Evolutionary conservation across 2,797 vertebrate genomes (phyloP).

Genomic region (Myoxocephalus aenaeus): DNA sequence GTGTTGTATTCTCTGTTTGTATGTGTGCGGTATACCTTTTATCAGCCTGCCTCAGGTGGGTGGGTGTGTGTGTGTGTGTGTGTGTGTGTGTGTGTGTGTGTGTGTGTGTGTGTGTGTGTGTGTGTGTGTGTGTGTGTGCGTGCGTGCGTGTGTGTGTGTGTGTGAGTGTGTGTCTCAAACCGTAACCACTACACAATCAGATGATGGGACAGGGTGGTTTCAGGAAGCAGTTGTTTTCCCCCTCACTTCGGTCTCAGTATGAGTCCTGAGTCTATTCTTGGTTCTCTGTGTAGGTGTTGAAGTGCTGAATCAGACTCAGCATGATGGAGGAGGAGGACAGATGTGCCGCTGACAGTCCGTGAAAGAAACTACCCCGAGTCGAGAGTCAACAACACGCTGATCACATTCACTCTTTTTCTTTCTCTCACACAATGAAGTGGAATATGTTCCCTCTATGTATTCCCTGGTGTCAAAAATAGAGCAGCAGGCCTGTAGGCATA

Average conservation of each 20-base stretch:
- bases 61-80: neutral
- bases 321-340: conserved; percentile 73
- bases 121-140: neutral
- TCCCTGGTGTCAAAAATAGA: conserved; percentile 13
- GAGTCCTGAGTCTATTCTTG: conserved; percentile 75
- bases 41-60: conserved; percentile 10
- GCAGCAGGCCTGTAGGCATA: conserved; percentile 2
- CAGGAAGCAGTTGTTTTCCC: conserved; percentile 55
- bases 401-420: neutral
- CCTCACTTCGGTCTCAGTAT: conserved; percentile 57
- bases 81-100: neutral
- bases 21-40: neutral
- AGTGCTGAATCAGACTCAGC: conserved; percentile 80
- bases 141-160: neutral
- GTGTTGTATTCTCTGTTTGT: conserved; percentile 15
- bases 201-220: conserved; percentile 62
- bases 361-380: conserved; percentile 42
- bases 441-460: neutral
- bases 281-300: conserved; percentile 78
- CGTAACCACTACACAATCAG: conserved; percentile 3
- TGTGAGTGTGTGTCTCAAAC: neutral
- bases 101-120: neutral
- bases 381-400: conserved; percentile 28
- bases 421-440: neutral
- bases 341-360: conserved; percentile 69